Base-by-base conservation (phyloP, 2,113 vertebrate species). In the Corythornis cristatus region DNA sequence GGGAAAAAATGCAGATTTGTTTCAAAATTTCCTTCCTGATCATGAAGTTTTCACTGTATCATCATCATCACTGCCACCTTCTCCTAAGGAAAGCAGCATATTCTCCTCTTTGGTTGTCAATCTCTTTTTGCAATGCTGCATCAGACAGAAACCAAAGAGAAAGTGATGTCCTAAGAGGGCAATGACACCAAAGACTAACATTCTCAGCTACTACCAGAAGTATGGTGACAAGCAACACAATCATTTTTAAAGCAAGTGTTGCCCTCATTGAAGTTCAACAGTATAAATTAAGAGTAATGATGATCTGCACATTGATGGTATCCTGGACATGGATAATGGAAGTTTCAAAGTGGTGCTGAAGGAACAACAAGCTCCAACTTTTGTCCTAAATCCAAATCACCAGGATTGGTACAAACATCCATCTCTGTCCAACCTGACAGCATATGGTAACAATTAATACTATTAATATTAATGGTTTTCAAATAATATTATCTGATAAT, bases 261-360 rank as follows among this genome's bases (percentile, higher is more conserved):
- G 50, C 40, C 22, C 33, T 50, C 31, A 42, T 71, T 84, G 46
- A 11, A 21, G 23, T 51, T 64, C 25, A 21, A 40, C 20, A 42
- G 50, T 21, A 14, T 29, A 51, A 68, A 9, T 46, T 54, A 79
- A 28, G 40, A 31, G 31, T 58, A 71, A 45, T 13, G 21, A 45
- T 56, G 70, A 40, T n/a, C 6, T 33, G 22, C 0, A 6, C 16
- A 3, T 74, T 76, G 50, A 61, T 35, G 54, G 42, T 74, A 45
- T 82, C 54, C 74, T 82, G 66, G 67, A 77, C 33, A 42, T 28
- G 46, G 50, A 90, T 86, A 94, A 92, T 48, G 73, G n/a, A 93
- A 76, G 96, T 95, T 91, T 91, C 86, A 54, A 61, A 85, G 26
- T 37, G 0, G 3, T 64, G 35, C 31, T 66, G 46, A 15, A 75